Evolutionary conservation across 2,113 vertebrate species (phyloP).

Genomic region (Sialia sialis): DNA sequence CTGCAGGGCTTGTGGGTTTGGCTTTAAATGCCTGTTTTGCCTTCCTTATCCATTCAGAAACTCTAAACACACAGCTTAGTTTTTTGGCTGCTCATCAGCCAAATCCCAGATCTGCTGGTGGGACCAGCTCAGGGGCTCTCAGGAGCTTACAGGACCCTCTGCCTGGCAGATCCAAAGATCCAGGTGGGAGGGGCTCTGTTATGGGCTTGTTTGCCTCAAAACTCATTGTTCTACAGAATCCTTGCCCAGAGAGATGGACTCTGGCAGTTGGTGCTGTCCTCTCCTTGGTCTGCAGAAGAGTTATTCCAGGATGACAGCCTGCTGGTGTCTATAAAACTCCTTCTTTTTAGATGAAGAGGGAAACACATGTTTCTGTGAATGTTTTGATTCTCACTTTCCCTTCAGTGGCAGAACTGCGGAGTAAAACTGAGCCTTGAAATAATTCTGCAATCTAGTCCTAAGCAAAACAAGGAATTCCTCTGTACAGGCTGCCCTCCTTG

Average conservation of each 20-base stretch:
- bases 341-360: background rate
- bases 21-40: background rate
- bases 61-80: background rate
- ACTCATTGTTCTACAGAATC: background rate
- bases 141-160: accelerated
- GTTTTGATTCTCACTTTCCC: background rate
- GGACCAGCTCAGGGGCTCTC: background rate
- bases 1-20: background rate
- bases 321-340: background rate
- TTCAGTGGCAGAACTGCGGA: background rate
- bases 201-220: background rate
- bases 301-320: background rate
- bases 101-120: background rate
- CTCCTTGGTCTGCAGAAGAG: background rate
- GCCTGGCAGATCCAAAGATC: background rate
- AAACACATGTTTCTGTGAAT: background rate
- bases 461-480: background rate
- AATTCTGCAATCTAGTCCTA: background rate
- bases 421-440: background rate
- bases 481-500: background rate
- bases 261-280: background rate
- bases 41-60: background rate
- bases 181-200: background rate
- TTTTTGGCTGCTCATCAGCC: background rate
- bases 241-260: background rate